Evolutionary conservation across 2,113 vertebrate genomes (phyloP), one percentile per base, ranked within the genome.

Genomic region (Psophia crepitans): DNA sequence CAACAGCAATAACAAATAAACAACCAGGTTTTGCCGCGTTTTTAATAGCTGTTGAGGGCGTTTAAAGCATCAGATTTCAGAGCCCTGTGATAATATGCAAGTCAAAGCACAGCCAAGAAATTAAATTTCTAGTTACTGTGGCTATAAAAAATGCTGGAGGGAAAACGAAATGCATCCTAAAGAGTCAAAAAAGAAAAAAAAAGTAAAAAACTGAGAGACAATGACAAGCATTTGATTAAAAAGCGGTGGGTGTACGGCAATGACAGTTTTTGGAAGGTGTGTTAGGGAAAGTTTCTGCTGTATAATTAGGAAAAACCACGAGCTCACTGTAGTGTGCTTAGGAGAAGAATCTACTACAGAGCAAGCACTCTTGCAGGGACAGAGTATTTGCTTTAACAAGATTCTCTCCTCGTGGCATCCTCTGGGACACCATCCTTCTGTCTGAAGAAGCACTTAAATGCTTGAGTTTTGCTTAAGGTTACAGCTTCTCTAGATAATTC

Each of bases 401-500:
- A 70, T 51, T 76, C 84, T 81, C 93, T 94, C 80, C 76, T 85
- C 66, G 44, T 68, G 53, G 73, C 86, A 81, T 74, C 46, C 66
- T 69, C 71, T 90, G 79, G 68, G 92, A 80, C 54, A 54, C 71
- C 88, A 94, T 93, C 53, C 87, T 90, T 84, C 92, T 94, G 91
- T 75, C 94, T 95, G 93, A 91, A 93, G 89, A 90, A 66, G 87
- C 87, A 66, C 51, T 41, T 69, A 87, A 87, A 57, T 43, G 54
- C 66, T 66, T 75, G 43, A 33, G 56, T 84, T 95, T 84, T 88
- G 79, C 84, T 93, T 91, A 84, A 80, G 94, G 74, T 91, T 81
- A 93, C 39, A 65, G 94, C 95, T 97, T 91, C 92, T 96, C 77
- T 69, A 87, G 76, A 46, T 73, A 89, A 87, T 91, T 90, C 88